Base-by-base conservation (phyloP, 2,888 invertebrate genomes). In the Eilema sororculum region DNA sequence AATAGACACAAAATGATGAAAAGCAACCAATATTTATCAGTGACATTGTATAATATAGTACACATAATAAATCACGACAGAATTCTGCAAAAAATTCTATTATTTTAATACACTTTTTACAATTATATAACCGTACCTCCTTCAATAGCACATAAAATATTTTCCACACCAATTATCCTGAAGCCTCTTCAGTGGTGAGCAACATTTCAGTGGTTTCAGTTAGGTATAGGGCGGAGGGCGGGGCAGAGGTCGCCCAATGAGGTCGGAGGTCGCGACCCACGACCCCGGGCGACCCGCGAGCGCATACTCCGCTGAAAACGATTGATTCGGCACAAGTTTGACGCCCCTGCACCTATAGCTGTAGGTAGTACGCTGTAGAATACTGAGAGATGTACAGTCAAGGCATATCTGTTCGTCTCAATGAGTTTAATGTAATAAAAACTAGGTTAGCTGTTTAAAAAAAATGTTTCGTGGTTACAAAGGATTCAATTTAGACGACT, bases 181-280 rank as follows among this genome's bases (percentile, higher is more conserved):
- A 78, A 82, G 74, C 82, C 85, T 87, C 61, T 82, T 84, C 67
- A 73, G 78, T 71, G 74, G 30, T 72, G 46, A 57, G 59, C 30
- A 57, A 66, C 25, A 71, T 84, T 90, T 90, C 90, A 90, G 90
- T 59, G 79, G 74, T 80, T 86, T 87, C 87, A 88, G 86, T 74
- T 9, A 66, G 57, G 63, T 68, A 52, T 41, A 83, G 84, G 90
- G 93, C 90, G 93, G 88, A 86, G 87, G 95, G 95, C 95, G 95
- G 84, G 93, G 89, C 92, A 88, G 80, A 87, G 95, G 95, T 94
- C 93, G 92, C 87, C 95, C 95, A 95, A 95, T 95, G 88, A 86
- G 95, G 93, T 93, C 95, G 89, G 87, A 92, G 95, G 95, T 95
- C 94, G 81, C 88, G 92, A 93, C 91, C 93, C 93, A 81, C 90